These are phyloP conservation scores for Dipodomys spectabilis DNA, from an alignment of 2,113 vertebrate genomes.

Conservation along the genomic window DNA sequence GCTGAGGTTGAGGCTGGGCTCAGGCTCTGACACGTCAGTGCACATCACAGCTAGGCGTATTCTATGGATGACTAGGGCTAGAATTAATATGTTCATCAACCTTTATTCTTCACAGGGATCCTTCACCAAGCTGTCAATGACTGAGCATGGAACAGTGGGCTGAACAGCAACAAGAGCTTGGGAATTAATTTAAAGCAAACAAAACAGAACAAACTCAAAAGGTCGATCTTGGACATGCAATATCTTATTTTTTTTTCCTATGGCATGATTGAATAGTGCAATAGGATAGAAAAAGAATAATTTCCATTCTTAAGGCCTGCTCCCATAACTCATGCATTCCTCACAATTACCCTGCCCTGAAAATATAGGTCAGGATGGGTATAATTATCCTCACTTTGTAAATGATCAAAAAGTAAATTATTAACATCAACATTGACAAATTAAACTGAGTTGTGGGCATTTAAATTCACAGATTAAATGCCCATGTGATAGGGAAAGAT, in stretches of 20 bases:
- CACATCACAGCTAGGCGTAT: background rate
- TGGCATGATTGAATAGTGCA: background rate
- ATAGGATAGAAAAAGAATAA: constrained; percentile 46
- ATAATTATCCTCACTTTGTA: constrained; percentile 68
- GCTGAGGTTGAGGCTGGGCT: background rate
- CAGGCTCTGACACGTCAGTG: background rate
- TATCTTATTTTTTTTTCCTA: background rate
- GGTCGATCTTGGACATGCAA: background rate
- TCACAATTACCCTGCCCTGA: constrained; percentile 38
- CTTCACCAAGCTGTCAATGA: background rate
- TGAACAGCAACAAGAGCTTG: background rate
- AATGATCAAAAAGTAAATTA: constrained; percentile 54
- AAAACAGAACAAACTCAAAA: constrained; percentile 1
- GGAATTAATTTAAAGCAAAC: background rate
- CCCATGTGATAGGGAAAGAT: background rate
- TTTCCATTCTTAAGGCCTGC: constrained; percentile 14
- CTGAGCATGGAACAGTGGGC: background rate
- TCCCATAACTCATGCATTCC: constrained; percentile 11
- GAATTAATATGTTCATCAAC: background rate
- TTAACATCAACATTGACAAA: constrained; percentile 23
- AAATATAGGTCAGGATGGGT: constrained; percentile 44
- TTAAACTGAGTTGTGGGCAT: constrained; percentile 42
- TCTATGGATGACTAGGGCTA: background rate
- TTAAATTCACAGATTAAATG: background rate
- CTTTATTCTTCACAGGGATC: background rate